Evolutionary conservation across 1,140 invertebrate species (phyloP), one percentile per base, ranked within the genome.

Genomic region (Ephestia elutella): DNA sequence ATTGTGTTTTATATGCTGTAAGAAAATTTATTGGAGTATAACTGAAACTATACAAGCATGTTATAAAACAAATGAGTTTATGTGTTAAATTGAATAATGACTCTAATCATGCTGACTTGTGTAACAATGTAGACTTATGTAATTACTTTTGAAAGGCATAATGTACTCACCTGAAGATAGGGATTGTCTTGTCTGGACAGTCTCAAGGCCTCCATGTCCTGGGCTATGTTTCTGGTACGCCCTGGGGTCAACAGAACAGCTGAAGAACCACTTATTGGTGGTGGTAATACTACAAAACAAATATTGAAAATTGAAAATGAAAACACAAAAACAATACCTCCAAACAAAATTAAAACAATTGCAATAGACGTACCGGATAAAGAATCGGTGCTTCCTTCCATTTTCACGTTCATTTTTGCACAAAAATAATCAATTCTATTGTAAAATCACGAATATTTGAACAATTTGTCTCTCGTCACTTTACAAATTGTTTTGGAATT

Each of bases 121-220:
- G n/a, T n/a, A n/a, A n/a, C 10, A 32, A 10, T 54, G n/a, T 15
- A 20, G 18, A 19, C n/a, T 57, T 49, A 49, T 35, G 21, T 49
- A 30, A 59, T 44, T 59, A 15, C 11, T 17, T 4, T 49, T 54
- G 19, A 18, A 56, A 49, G 9, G 7, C 21, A 25, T 25, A 25
- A 25, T 25, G 21, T 25, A 54, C 59, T 54, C 75, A 93, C 93
- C 90, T 94, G 92, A 62, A 96, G 86, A 82, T 94, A 95, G 19
- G 95, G 95, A 89, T 96, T 95, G 78, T 96, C 95, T 86, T 95
- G 94, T 62, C 94, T 87, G 25, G 94, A 95, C 18, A 95, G 89
- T 63, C 94, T 90, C 20, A 96, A 85, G 17, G 94, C 93, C 84
- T 95, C 93, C 94, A 96, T 95, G 74, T 95, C 95, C 82, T 94